phyloP scores from a whole-genome alignment of 2,888 invertebrate species.

The Hirtodrosophila histrioides region DNA sequence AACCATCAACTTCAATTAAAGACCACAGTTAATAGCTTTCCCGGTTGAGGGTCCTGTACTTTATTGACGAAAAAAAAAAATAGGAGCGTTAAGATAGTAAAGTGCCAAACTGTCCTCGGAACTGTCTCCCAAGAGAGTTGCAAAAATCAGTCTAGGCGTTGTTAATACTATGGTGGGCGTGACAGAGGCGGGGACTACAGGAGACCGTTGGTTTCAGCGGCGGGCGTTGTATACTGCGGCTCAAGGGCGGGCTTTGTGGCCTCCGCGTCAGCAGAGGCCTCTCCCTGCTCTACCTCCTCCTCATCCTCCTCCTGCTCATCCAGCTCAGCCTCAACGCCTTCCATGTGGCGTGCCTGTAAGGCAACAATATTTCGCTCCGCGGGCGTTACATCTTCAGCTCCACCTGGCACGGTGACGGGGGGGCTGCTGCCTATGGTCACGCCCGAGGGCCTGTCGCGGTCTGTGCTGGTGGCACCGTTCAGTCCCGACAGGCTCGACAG shows the following conservation, averaged over 20 bases:
- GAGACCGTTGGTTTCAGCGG: slow-evolving; percentile 47
- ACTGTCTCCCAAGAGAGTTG: slow-evolving; percentile 18
- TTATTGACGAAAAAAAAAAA: slow-evolving; percentile 27
- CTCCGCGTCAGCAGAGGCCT: slow-evolving; percentile 7
- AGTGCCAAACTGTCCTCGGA: slow-evolving; percentile 34
- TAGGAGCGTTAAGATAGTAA: not conserved
- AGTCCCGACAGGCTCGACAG: slow-evolving; percentile 3
- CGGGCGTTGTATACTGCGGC: slow-evolving; percentile 46
- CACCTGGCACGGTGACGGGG: slow-evolving; percentile 10
- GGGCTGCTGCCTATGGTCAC: slow-evolving; percentile 28
- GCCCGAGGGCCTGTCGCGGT: slow-evolving; percentile 32
- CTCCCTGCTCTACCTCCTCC: slow-evolving; percentile 17
- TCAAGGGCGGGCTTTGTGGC: slow-evolving; percentile 21
- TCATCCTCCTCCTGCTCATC: slow-evolving; percentile 10
- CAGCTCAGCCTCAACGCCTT: slow-evolving; percentile 27
- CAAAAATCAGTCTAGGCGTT: slow-evolving; percentile 48
- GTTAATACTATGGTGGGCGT: slow-evolving; percentile 31
- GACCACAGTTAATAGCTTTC: too few species aligned
- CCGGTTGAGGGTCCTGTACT: not conserved
- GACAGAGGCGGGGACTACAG: slow-evolving; percentile 22
- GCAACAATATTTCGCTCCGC: slow-evolving; percentile 16
- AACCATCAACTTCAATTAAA: too few species aligned
- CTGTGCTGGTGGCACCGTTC: slow-evolving; percentile 25
- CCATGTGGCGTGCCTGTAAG: slow-evolving; percentile 57
- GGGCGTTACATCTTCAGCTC: slow-evolving; percentile 10